Conservation (phyloP, 2,888 invertebrate genomes). For the Stomorhina lunata region DNA sequence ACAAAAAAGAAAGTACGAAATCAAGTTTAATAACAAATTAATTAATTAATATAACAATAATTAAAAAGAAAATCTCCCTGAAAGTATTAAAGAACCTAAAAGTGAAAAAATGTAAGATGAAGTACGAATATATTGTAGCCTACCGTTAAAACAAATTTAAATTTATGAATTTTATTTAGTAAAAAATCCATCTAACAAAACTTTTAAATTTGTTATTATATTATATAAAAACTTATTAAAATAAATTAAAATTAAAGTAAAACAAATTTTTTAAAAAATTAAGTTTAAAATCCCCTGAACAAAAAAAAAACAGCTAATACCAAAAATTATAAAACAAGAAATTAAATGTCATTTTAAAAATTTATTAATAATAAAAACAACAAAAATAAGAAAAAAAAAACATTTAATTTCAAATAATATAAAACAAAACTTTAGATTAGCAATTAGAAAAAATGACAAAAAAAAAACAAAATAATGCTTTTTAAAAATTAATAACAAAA, state of each 20-base stretch:
- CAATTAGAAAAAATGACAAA: conserved; percentile 12
- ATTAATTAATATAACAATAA: not conserved
- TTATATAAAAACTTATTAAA: conserved; percentile 15
- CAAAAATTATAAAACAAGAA: conserved; percentile 47
- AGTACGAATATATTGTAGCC: conserved; percentile 55
- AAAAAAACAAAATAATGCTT: conserved; percentile 23
- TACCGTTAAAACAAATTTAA: conserved; percentile 53
- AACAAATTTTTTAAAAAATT: not conserved
- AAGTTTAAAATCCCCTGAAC: conserved; percentile 8
- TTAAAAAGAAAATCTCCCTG: conserved; percentile 22
- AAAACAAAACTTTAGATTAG: conserved; percentile 13
- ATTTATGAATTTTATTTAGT: conserved; percentile 55
- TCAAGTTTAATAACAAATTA: not conserved
- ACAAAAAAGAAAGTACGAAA: conserved; percentile 20
- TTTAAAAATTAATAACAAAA: not conserved
- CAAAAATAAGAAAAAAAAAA: not conserved
- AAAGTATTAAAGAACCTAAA: conserved; percentile 58
- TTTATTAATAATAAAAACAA: not conserved
- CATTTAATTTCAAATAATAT: conserved; percentile 19
- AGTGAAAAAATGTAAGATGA: conserved; percentile 19
- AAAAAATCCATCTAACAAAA: conserved; percentile 15
- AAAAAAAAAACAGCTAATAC: conserved; percentile 54
- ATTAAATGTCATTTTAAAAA: conserved; percentile 39
- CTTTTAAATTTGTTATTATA: conserved; percentile 39
- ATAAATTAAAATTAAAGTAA: conserved; percentile 6